Evolutionary conservation across 2,113 vertebrate genomes (phyloP), one percentile per base, ranked within the genome.

Genomic region (Catharus fuscescens): DNA sequence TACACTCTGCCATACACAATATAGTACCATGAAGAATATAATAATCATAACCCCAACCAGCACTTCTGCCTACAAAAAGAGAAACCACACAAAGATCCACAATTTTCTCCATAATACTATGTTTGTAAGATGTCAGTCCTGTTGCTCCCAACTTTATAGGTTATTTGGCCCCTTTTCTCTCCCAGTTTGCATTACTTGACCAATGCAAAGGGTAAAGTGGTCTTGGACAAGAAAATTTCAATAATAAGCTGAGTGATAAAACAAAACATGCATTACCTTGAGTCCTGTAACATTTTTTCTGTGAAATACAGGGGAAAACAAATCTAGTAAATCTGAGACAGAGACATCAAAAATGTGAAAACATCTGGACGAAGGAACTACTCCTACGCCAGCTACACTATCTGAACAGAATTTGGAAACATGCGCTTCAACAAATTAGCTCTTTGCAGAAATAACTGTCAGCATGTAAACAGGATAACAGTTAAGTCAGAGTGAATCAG

Each of bases 401-500:
- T 40, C 53, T 54, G 81, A 88, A 69, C 7, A 50, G 54, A 90
- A 83, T 57, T 45, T 59, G 74, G 45, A 93, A 90, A 64, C 64
- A 32, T 1, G 6, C 11, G 36, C 19, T 88, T 74, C n/a, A 66
- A 32, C 65, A 91, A 91, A 95, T 45, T 44, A 89, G 77, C 48
- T 20, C 65, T 86, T 59, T 88, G 50, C 44, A 78, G 65, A 79
- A 94, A 42, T 64, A 91, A 83, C 48, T 67, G 83, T 42, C 48
- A 79, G 65, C 42, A 72, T 18, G 86, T 96, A 93, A 95, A 96
- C 94, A 96, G 80, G 83, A 15, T 72, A 95, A 96, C 80, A 80
- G 83, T 85, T 53, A 94, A 94, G 94, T 96, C 91, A 96, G 60
- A 89, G 40, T 95, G 91, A 95, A 95, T 96, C 95, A 95, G 92